Conservation (phyloP, 2,888 invertebrate genomes). For the Dascillus cervinus region DNA sequence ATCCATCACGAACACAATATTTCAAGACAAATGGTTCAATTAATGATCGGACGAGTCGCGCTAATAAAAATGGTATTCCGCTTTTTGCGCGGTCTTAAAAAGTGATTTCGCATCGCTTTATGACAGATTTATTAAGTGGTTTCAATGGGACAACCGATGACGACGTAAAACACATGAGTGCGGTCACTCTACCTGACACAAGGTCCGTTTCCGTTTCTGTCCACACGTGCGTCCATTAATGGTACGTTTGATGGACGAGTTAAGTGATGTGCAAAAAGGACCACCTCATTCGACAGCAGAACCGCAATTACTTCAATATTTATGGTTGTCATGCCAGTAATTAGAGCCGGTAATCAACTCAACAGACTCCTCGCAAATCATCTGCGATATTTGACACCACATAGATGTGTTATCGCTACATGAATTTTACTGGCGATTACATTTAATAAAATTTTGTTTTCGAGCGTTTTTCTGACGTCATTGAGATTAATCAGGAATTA, state of each 20-base stretch:
- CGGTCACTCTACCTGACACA: slow-evolving; percentile 10
- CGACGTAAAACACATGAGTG: slow-evolving; percentile 9
- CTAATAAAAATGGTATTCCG: too few species aligned
- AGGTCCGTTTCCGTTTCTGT: slow-evolving; percentile 15
- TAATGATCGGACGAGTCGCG: slow-evolving; percentile 11
- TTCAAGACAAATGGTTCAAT: slow-evolving; percentile 21
- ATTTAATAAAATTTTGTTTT: too few species aligned
- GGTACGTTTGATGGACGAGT: slow-evolving; percentile 20
- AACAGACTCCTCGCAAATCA: slow-evolving; percentile 19
- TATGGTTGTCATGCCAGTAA: slow-evolving; percentile 23
- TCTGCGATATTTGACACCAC: slow-evolving; percentile 15
- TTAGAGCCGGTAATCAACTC: slow-evolving; percentile 20
- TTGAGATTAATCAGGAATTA: too few species aligned
- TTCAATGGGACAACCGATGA: slow-evolving; percentile 6
- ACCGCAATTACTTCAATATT: slow-evolving; percentile 24
- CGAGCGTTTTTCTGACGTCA: too few species aligned
- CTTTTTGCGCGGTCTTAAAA: too few species aligned
- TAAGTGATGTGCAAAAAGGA: slow-evolving; percentile 21
- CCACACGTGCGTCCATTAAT: slow-evolving; percentile 19
- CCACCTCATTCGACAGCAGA: slow-evolving; percentile 16
- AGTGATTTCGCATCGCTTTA: not conserved
- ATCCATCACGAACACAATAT: slow-evolving; percentile 21
- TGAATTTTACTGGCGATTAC: too few species aligned
- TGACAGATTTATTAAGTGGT: slow-evolving; percentile 33
- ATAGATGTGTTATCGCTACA: too few species aligned